Evolutionary conservation across 23 tunicate genomes (phyloP).

Genomic region (Trididemnum clinides): DNA sequence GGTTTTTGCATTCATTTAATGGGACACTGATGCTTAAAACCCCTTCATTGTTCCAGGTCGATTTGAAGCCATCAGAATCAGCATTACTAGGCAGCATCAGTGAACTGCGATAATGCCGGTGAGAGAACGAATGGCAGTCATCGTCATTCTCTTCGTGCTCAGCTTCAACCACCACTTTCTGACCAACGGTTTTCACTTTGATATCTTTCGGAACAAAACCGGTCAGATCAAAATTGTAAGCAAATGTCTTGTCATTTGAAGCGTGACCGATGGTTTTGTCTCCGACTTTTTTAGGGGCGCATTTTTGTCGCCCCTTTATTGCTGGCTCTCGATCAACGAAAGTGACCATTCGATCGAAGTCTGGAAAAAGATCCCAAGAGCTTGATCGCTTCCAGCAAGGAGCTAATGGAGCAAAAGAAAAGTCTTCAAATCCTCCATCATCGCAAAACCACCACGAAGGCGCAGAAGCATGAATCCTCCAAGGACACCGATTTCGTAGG

Average conservation of each 20-base stretch:
- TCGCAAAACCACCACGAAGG: background rate
- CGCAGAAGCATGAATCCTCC: too few relatives aligned
- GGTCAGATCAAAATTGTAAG: slow-evolving; percentile 20
- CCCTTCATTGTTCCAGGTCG: slow-evolving; percentile 29
- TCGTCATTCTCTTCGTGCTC: slow-evolving; percentile 22
- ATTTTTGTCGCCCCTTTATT: too few relatives aligned
- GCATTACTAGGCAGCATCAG: slow-evolving; percentile 45
- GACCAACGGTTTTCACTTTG: slow-evolving; percentile 46
- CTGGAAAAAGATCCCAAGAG: background rate
- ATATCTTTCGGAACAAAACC: slow-evolving; percentile 23
- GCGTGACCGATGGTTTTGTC: background rate
- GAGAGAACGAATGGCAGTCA: slow-evolving; percentile 18
- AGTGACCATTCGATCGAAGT: background rate
- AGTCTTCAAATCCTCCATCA: background rate
- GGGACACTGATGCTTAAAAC: slow-evolving; percentile 60
- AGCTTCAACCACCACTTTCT: slow-evolving; percentile 49
- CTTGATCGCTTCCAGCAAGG: background rate
- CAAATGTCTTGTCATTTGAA: slow-evolving; percentile 25
- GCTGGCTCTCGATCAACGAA: background rate
- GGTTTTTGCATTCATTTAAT: background rate
- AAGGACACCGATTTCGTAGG: too few relatives aligned
- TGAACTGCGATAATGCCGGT: slow-evolving; percentile 54
- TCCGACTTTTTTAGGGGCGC: too few relatives aligned
- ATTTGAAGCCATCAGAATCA: slow-evolving; percentile 45
- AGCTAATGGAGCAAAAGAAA: background rate